Percentiles rank a stretch among this genome's conserved stretches.
Evolutionary conservation across 2,113 vertebrate species (phyloP).

Genomic region (Onychostoma macrolepis): DNA sequence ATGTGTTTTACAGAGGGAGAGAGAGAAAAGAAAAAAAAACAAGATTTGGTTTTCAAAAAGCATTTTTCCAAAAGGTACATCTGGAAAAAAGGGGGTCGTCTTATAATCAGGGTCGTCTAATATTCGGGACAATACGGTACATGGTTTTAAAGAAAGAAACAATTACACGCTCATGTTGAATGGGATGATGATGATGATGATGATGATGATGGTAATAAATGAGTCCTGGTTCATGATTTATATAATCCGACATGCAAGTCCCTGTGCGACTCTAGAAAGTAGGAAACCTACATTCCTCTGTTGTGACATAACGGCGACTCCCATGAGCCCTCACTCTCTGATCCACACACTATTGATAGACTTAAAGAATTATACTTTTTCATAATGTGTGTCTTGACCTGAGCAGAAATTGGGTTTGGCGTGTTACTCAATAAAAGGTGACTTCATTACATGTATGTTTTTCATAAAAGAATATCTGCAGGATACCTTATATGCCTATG

Average conservation of each 20-base stretch:
- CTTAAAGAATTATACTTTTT: conserved; percentile 15
- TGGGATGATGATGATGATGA: background rate
- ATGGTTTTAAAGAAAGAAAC: background rate
- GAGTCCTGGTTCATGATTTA: conserved; percentile 48
- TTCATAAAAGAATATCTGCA: background rate
- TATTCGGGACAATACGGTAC: no score
- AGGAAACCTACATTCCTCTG: conserved; percentile 48
- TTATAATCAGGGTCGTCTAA: no score
- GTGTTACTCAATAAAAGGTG: background rate
- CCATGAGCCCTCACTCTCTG: conserved; percentile 34
- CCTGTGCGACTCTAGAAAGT: conserved; percentile 40
- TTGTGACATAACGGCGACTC: conserved; percentile 45
- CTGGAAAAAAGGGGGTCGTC: no score
- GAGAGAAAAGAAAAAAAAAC: no score
- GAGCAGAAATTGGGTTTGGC: conserved; percentile 13
- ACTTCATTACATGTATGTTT: background rate
- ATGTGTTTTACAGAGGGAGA: no score
- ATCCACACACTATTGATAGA: conserved; percentile 57
- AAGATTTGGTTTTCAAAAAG: no score
- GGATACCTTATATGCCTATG: background rate
- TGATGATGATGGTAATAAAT: background rate
- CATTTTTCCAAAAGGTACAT: no score
- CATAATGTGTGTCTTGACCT: conserved; percentile 23
- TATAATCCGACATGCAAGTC: conserved; percentile 26
- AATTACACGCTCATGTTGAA: background rate